Evolutionary conservation across 2,888 invertebrate genomes (phyloP), one percentile per base, ranked within the genome.

Genomic region (Noctuana brunneofusca): DNA sequence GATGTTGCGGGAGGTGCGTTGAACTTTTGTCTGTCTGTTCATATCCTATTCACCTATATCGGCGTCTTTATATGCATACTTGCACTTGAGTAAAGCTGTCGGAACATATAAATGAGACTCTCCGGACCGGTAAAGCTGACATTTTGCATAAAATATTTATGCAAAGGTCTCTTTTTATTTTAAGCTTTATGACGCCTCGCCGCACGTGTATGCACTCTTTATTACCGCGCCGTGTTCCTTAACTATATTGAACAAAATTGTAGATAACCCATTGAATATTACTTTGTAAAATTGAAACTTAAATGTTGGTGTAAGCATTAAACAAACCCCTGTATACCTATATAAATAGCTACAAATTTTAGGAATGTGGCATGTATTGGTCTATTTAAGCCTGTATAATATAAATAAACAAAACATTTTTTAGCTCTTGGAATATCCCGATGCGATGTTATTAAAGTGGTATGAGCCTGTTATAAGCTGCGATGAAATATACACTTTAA

Each of bases 21-120:
- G 87, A 89, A 87, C 87, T 83, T 82, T 75, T 76, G 79, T 76
- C 76, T 79, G 77, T 73, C 71, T 72, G 76, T 77, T 65, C 66
- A 66, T 70, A 68, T 69, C 69, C 68, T 66, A 66, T 69, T 73
- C 70, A 70, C 73, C 74, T 66, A 73, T 69, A 74, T 74, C 64
- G 65, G 57, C 66, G 64, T 66, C 67, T 72, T 70, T 70, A 71
- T 71, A 72, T 74, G 71, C 74, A 71, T 38, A 64, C 66, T 54
- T 65, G 67, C 66, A 70, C 69, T 68, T 69, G 69, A 68, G 66
- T 67, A 66, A 49, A 24, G 43, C 18, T 14, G 30, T 16, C 63
- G 48, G 64, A 64, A 24, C 65, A 55, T 64, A 55, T 62, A 68
- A 65, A n/a, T 38, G 14, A n/a, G n/a, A 22, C 6, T 49, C n/a